Evolutionary conservation across 2,113 vertebrate genomes (phyloP).

Genomic region (Callipepla californica): DNA sequence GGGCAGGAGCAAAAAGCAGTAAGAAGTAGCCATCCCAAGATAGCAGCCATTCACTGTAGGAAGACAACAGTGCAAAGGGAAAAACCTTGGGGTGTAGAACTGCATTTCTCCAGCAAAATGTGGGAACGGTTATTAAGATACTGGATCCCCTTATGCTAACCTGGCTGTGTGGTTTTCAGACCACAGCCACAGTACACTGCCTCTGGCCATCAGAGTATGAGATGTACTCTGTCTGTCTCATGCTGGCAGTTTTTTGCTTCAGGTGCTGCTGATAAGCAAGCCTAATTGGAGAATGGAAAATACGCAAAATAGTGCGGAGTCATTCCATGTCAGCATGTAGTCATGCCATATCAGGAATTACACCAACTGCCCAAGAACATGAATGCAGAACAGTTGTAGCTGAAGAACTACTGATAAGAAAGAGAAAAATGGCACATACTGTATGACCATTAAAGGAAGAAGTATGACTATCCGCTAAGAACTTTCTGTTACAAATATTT

Average conservation of each 20-base stretch:
- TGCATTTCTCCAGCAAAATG: not conserved
- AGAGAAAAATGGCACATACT: not conserved
- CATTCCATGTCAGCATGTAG: not conserved
- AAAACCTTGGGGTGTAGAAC: not conserved
- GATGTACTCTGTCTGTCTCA: not conserved
- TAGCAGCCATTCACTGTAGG: rapidly evolving
- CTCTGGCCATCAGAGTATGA: not conserved
- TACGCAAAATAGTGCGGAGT: not conserved
- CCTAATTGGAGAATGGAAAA: not conserved
- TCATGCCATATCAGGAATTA: not conserved
- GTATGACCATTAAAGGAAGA: not conserved
- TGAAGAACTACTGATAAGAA: not conserved
- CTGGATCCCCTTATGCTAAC: not conserved
- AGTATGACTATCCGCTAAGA: not conserved
- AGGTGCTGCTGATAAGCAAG: not conserved
- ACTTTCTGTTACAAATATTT: not conserved
- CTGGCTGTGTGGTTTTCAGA: not conserved
- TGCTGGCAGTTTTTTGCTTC: not conserved
- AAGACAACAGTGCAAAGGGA: not conserved
- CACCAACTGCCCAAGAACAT: not conserved
- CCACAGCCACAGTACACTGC: not conserved
- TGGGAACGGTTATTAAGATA: not conserved
- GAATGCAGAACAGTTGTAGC: not conserved
- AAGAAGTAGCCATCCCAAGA: not conserved
- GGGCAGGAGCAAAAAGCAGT: not conserved